Base-by-base conservation (phyloP, 2,888 invertebrate species). In the Nomada fabriciana region DNA sequence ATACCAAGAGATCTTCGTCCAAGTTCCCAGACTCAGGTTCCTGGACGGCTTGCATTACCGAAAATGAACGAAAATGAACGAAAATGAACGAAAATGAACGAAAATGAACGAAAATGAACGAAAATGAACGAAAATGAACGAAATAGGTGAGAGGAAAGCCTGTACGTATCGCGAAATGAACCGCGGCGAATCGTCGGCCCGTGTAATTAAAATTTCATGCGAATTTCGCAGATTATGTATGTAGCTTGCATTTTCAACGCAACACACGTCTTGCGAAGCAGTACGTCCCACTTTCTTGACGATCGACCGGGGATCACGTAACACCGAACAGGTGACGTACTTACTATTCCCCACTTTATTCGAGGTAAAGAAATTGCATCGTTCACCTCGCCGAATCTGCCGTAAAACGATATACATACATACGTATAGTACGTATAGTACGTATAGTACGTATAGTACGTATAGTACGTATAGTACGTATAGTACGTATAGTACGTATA, bases 201-300 rank as follows among this genome's bases (percentile, higher is more conserved):
- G 29, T 23, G 18, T 42, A 42, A 68, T 68, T 68, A 68, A 68
- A 68, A 68, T 42, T 68, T 42, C 15, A 55, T 18, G 23, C 55
- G 42, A 68, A 10, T 42, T 55, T 68, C 25, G 25, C 50, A n/a
- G 15, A n/a, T 36, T 36, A 36, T 36, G 13, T 36, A 36, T 36
- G 13, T 18, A 18, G 18, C 47, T 11, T 5, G 64, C 25, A 13
- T 50, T 42, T 20, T 42, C 4, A 9, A 29, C 52, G 11, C 52
- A 2, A n/a, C n/a, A 15, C n/a, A 15, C 18, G 18, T 50, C 15
- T 50, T 50, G 50, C 50, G 15, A 50, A 2, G 15, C 42, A 5
- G 47, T 20, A 25, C n/a, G 57, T 70, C 23, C 60, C 42, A 57
- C 59, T 70, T 60, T 47, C 70, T 2, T 60, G 23, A 5, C 42